Percentiles rank a stretch among this genome's conserved stretches.
phyloP scores from a whole-genome alignment of 2,113 vertebrate genomes.

The Hymenochirus boettgeri region DNA sequence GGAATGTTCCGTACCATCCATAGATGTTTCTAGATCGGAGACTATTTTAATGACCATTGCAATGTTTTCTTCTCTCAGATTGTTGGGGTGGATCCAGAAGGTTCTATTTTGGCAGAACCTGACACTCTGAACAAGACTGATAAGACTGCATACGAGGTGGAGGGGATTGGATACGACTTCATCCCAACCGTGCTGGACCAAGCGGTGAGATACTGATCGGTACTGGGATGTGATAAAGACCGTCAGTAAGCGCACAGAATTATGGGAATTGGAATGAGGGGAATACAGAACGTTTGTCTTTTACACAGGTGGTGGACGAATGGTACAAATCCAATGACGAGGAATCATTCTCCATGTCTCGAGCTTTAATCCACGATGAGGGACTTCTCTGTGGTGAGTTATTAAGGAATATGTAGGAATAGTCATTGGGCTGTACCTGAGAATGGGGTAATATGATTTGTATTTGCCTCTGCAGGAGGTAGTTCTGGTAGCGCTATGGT shows the following conservation, averaged over 20 bases:
- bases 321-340: slow-evolving; percentile 89
- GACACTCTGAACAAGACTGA: slow-evolving; percentile 83
- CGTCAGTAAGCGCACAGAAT: too few relatives aligned
- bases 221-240: too few relatives aligned
- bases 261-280: too few relatives aligned
- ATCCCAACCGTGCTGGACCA: slow-evolving; percentile 90
- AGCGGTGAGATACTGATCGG: too few relatives aligned
- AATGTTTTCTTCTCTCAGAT: too few relatives aligned
- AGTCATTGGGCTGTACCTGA: not conserved
- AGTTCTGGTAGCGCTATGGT: slow-evolving; percentile 86
- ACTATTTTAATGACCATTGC: too few relatives aligned
- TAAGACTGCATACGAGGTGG: slow-evolving; percentile 87
- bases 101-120: slow-evolving; percentile 85
- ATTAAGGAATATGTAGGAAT: not conserved
- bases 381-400: slow-evolving; percentile 87
- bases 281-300: too few relatives aligned
- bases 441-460: not conserved
- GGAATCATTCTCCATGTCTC: slow-evolving; percentile 79
- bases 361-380: slow-evolving; percentile 86
- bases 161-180: slow-evolving; percentile 96
- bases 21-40: too few relatives aligned
- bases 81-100: slow-evolving; percentile 87
- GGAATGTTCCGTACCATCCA: too few relatives aligned
- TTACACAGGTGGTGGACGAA: slow-evolving; percentile 76
- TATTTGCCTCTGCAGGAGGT: slow-evolving; percentile 68